Percentiles rank a stretch among this genome's conserved stretches.
Conservation (phyloP, 2,888 invertebrate genomes). For the Noctuana brunneofusca region DNA sequence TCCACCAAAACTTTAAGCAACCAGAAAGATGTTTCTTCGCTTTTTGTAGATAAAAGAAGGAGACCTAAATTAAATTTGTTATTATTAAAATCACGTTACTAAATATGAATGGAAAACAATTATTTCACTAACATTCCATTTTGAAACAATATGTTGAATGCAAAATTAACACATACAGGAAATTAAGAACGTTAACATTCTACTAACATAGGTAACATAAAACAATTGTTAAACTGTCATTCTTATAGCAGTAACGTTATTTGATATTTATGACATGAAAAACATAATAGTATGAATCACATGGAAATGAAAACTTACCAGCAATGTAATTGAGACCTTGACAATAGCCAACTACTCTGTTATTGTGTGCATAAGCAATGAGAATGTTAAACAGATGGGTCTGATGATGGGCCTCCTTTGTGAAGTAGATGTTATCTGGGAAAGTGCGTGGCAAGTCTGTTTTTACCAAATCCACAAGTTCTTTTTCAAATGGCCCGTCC, state of each 20-base stretch:
- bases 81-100: not conserved
- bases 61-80: slow-evolving; percentile 78
- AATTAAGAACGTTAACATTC: not conserved
- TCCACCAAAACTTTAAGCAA: slow-evolving; percentile 94
- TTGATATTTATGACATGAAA: not conserved
- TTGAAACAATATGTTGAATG: not conserved
- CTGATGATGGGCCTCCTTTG: slow-evolving; percentile 88
- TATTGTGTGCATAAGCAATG: slow-evolving; percentile 94
- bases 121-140: not conserved
- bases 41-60: slow-evolving; percentile 92
- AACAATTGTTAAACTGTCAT: not conserved
- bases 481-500: slow-evolving; percentile 86
- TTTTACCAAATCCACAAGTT: slow-evolving; percentile 90
- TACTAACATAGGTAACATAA: not conserved
- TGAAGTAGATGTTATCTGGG: slow-evolving; percentile 97
- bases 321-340: slow-evolving; percentile 98
- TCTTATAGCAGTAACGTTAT: not conserved
- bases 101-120: too few relatives aligned
- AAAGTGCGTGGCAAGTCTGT: slow-evolving; percentile 96
- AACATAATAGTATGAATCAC: slow-evolving; percentile 13
- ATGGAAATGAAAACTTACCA: slow-evolving; percentile 62
- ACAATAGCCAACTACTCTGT: slow-evolving; percentile 94
- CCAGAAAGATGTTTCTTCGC: slow-evolving; percentile 97
- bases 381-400: slow-evolving; percentile 92
- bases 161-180: not conserved